phyloP scores from a whole-genome alignment of 2,113 vertebrate species.

The Lophotis ruficrista region DNA sequence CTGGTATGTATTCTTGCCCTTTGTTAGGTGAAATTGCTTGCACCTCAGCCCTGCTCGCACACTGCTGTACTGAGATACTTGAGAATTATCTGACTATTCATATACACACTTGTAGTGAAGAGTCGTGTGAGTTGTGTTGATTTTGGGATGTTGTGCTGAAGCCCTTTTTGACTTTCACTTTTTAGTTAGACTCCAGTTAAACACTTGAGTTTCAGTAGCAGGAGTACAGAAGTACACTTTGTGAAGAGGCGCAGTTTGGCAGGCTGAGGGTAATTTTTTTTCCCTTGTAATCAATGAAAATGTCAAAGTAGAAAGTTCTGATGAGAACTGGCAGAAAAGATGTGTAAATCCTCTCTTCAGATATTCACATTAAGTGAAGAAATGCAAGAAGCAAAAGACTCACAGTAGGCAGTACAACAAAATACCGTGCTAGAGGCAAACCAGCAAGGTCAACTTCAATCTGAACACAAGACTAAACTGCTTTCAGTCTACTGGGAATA shows the following conservation, averaged over 20 bases:
- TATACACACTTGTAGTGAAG: rapidly evolving
- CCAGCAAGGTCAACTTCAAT: background rate
- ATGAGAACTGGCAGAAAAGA: background rate
- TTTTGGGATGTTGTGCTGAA: background rate
- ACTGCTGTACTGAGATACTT: rapidly evolving
- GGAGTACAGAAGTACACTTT: background rate
- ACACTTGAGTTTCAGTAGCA: background rate
- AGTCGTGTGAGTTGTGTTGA: rapidly evolving
- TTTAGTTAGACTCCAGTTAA: background rate
- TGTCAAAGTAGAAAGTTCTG: background rate
- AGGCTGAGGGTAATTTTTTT: background rate
- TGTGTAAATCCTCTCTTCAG: background rate
- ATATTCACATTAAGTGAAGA: background rate
- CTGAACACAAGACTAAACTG: background rate
- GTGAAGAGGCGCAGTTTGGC: background rate
- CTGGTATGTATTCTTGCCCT: background rate
- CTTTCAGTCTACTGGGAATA: background rate
- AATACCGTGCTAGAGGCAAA: background rate
- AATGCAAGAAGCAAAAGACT: background rate
- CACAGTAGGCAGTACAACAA: background rate
- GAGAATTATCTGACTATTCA: background rate
- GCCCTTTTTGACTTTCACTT: background rate
- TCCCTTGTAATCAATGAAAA: background rate
- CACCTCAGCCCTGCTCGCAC: background rate
- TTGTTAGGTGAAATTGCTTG: background rate